phyloP scores from a whole-genome alignment of 2,113 vertebrate species.

The Dromaius novaehollandiae region DNA sequence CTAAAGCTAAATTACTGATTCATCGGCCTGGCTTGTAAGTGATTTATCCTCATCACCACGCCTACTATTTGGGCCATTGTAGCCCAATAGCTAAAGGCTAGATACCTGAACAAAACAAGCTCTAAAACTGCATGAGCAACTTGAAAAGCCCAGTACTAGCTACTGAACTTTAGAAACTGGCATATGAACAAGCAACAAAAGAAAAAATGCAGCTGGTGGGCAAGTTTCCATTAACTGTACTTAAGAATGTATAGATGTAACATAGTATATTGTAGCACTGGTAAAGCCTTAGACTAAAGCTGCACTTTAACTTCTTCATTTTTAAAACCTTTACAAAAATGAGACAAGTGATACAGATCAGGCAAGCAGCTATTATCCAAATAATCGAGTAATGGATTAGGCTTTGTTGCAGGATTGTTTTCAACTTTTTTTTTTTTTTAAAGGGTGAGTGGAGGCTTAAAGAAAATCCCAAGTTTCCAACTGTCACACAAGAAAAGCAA shows the following conservation, averaged over 20 bases:
- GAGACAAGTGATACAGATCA: background rate
- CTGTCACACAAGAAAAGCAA: background rate
- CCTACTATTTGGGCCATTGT: background rate
- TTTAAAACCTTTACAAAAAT: background rate
- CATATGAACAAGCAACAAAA: background rate
- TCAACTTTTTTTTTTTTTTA: background rate
- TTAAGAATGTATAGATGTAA: background rate
- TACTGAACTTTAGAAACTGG: background rate
- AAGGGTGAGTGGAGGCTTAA: background rate
- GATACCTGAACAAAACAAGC: background rate
- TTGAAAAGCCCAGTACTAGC: background rate
- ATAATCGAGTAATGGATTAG: fast-evolving
- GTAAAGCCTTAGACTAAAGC: background rate
- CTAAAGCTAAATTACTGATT: background rate
- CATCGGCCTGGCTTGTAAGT: background rate
- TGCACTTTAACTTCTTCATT: background rate
- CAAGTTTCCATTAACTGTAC: background rate
- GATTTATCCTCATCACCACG: background rate
- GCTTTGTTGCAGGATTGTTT: background rate
- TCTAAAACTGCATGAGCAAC: background rate
- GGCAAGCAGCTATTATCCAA: background rate
- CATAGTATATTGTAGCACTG: background rate
- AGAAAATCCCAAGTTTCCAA: background rate
- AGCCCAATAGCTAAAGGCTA: background rate
- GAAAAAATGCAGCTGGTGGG: background rate